Evolutionary conservation across 1,140 invertebrate genomes (phyloP).

Genomic region (Caenorhabditis tropicalis): DNA sequence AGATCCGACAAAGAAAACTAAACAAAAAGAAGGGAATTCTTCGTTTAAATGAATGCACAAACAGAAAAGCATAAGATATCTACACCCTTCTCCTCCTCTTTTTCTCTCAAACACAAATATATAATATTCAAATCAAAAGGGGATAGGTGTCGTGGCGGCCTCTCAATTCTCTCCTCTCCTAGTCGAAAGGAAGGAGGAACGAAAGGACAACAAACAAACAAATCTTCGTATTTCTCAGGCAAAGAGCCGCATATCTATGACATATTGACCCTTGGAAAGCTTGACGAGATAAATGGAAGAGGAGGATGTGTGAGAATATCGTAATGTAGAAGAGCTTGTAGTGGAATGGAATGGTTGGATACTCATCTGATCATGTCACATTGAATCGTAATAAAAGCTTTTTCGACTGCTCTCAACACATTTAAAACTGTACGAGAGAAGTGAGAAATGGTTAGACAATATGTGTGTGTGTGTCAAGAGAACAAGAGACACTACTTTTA

Average conservation of each 20-base stretch:
- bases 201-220: not conserved
- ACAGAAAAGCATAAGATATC: no score
- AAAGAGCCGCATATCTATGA: not conserved
- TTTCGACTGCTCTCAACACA: not conserved
- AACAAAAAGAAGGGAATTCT: not conserved
- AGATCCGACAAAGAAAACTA: not conserved
- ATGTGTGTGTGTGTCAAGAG: not conserved
- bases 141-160: not conserved
- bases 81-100: no score
- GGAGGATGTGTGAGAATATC: not conserved
- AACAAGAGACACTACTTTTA: not conserved
- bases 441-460: conserved; percentile 32
- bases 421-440: not conserved
- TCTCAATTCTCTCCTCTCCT: no score
- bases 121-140: not conserved
- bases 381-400: no score
- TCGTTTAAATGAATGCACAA: not conserved
- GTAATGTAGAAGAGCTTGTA: not conserved
- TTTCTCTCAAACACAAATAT: not conserved
- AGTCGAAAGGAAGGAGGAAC: not conserved
- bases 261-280: not conserved
- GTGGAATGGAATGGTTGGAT: no score
- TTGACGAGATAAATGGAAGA: no score
- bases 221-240: not conserved
- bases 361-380: no score